These are phyloP conservation scores for Pangasius larnaudii DNA, from an alignment of 2,797 vertebrate species.

Conservation along the genomic window DNA sequence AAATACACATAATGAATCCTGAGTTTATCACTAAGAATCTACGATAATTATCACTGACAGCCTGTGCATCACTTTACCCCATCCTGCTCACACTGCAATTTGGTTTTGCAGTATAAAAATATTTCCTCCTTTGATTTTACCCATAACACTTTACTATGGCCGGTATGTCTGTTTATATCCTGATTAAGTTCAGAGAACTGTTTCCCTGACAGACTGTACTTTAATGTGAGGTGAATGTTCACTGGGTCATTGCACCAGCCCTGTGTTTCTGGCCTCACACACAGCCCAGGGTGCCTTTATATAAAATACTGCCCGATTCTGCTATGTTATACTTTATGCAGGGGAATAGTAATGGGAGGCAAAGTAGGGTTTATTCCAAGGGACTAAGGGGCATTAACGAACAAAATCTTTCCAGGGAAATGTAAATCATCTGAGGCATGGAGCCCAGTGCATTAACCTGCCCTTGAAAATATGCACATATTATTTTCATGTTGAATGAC, in stretches of 20 bases:
- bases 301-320: not conserved
- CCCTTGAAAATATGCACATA: not conserved
- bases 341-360: not conserved
- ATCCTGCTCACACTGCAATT: not conserved
- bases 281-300: not conserved
- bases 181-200: constrained; percentile 36
- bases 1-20: not conserved
- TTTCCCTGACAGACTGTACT: constrained; percentile 15
- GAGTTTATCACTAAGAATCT: not conserved
- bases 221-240: constrained; percentile 38
- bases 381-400: not conserved
- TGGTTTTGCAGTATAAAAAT: not conserved
- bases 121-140: not conserved
- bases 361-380: not conserved
- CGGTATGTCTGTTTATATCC: constrained; percentile 17
- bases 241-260: constrained; percentile 34
- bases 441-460: not conserved
- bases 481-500: not conserved
- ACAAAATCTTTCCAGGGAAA: not conserved
- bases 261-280: constrained; percentile 27
- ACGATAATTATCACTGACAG: not conserved
- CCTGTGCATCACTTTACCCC: not conserved
- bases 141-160: not conserved
- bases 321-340: not conserved
- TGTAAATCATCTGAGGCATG: not conserved